Percentiles rank a stretch among this genome's conserved stretches.
Conservation (phyloP, 1,140 invertebrate genomes). For the Reticulitermes speratus region DNA sequence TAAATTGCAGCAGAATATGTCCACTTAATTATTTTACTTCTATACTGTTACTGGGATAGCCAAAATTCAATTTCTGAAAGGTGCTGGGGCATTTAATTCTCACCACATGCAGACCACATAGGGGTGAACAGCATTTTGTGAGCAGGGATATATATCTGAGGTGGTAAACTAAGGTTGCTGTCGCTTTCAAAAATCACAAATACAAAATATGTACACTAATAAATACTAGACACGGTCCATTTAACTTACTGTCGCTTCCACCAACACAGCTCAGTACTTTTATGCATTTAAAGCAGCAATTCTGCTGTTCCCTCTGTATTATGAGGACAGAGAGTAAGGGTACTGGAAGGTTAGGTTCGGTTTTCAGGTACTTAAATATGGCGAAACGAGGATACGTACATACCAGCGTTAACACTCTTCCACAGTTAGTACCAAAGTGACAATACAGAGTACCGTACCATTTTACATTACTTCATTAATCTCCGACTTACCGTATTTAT, state of each 20-base stretch:
- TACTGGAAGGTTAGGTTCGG: not conserved
- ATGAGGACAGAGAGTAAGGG: not conserved
- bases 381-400: not conserved
- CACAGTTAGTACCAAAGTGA: not conserved
- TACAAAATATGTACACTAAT: not conserved
- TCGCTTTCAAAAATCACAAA: not conserved
- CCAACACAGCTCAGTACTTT: not conserved
- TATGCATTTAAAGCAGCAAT: not conserved
- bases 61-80: not conserved
- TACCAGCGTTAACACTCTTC: not conserved
- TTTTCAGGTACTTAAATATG: not conserved
- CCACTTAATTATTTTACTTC: not conserved
- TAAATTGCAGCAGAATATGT: not conserved
- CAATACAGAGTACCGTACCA: no score
- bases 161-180: not conserved
- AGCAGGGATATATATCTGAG: not conserved
- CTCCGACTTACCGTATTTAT: conserved; percentile 63
- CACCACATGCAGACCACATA: not conserved
- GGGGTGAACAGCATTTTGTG: no score
- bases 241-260: not conserved
- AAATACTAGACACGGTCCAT: not conserved
- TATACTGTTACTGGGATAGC: not conserved
- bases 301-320: not conserved
- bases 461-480: not conserved
- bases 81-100: no score